A percentile compares a stretch with the other conserved stretches of the same genome.
Conservation (phyloP, 2,113 vertebrate genomes). For the Erpornis zantholeuca region DNA sequence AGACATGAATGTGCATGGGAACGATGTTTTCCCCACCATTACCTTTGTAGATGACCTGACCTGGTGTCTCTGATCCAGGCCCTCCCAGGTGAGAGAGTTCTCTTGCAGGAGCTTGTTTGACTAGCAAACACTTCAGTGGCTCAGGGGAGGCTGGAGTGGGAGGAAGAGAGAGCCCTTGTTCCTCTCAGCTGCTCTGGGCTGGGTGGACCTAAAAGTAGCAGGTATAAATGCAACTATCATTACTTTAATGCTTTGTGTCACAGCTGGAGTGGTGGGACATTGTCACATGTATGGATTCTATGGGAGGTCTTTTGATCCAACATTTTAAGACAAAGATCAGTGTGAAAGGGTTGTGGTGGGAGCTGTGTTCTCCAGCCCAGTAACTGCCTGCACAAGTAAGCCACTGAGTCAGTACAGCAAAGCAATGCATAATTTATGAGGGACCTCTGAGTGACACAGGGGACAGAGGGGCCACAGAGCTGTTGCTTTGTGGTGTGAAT, state of each 20-base stretch:
- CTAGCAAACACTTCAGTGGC: background rate
- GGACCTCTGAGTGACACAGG: background rate
- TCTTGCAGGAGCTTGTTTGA: background rate
- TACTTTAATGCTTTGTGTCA: background rate
- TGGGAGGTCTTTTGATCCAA: background rate
- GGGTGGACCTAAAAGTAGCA: background rate
- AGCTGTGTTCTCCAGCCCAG: background rate
- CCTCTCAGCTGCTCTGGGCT: background rate
- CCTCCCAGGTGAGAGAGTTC: background rate
- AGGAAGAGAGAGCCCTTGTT: background rate
- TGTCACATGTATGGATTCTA: background rate
- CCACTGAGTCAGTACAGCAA: background rate
- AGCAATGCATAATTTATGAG: background rate
- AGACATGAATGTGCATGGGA: background rate
- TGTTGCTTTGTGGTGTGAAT: background rate
- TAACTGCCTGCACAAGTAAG: background rate
- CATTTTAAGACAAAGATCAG: background rate
- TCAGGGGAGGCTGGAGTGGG: background rate
- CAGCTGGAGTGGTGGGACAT: background rate
- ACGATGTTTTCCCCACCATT: background rate
- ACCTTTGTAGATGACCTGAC: background rate
- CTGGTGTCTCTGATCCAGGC: background rate
- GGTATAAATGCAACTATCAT: background rate
- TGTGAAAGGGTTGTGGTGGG: background rate
- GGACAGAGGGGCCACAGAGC: background rate